Conservation (phyloP, 2,888 invertebrate genomes). For the Stenolophus ochropezus region DNA sequence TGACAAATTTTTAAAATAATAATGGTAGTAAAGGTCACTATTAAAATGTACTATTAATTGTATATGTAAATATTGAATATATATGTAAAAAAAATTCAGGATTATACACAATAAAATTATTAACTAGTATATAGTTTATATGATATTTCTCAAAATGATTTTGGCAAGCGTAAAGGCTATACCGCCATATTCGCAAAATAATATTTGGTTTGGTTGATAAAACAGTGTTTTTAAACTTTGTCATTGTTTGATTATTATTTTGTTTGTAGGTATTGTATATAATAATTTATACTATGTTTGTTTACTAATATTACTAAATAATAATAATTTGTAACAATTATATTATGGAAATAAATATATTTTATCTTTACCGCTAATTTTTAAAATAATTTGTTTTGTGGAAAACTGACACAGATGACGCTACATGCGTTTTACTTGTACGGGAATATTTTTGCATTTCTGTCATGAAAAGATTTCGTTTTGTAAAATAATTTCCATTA, state of each 20-base stretch:
- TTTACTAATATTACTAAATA: neutral
- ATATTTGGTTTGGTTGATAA: constrained; percentile 24
- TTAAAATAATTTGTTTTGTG: neutral
- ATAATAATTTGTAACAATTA: neutral
- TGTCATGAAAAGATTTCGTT: neutral
- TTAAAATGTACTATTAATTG: neutral
- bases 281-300: neutral
- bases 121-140: constrained; percentile 1
- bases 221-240: constrained; percentile 13
- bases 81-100: constrained; percentile 1
- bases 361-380: neutral
- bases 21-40: constrained; percentile 15
- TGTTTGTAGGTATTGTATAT: neutral
- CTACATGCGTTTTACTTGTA: neutral
- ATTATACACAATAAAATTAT: constrained; percentile 6
- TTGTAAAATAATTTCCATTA: neutral
- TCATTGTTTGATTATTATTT: neutral
- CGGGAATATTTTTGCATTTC: neutral
- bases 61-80: constrained; percentile 17
- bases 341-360: neutral
- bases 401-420: neutral
- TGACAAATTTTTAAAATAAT: constrained; percentile 19
- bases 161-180: constrained; percentile 16
- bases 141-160: constrained; percentile 30
- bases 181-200: constrained; percentile 34